Evolutionary conservation across 2,113 vertebrate genomes (phyloP).

Genomic region (Caranx melampygus): DNA sequence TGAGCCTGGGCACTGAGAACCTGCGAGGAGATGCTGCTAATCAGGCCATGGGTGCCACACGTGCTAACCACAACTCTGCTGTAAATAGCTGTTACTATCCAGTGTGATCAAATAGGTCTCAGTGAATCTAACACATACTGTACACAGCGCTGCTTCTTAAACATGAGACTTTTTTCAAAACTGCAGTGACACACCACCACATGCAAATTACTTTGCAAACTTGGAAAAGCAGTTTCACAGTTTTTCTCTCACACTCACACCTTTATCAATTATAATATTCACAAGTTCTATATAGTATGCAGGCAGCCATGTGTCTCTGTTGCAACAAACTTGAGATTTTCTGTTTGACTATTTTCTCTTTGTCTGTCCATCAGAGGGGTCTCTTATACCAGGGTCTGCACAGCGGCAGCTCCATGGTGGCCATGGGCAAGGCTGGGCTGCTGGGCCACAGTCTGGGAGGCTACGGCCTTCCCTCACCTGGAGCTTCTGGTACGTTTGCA

Average conservation of each 20-base stretch:
- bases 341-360: slow-evolving; percentile 16
- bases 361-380: slow-evolving; percentile 80
- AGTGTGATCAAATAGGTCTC: slow-evolving; percentile 6
- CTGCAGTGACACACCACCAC: background rate
- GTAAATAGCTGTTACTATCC: slow-evolving; percentile 78
- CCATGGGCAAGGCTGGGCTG: slow-evolving; percentile 81
- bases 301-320: background rate
- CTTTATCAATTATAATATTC: background rate
- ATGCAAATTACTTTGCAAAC: slow-evolving; percentile 2
- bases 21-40: slow-evolving; percentile 78
- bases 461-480: slow-evolving; percentile 82
- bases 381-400: slow-evolving; percentile 87
- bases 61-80: slow-evolving; percentile 72
- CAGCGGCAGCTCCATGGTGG: slow-evolving; percentile 80
- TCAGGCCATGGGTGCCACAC: slow-evolving; percentile 60
- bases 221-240: slow-evolving; percentile 10
- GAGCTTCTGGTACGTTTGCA: slow-evolving; percentile 82
- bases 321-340: background rate
- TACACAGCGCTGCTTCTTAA: background rate
- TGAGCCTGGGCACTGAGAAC: slow-evolving; percentile 84
- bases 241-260: slow-evolving; percentile 6
- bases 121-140: background rate
- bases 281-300: background rate
- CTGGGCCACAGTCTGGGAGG: slow-evolving; percentile 80
- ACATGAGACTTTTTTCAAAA: background rate